Evolutionary conservation across 2,797 vertebrate species (phyloP).

Genomic region (Pangasius djambal): DNA sequence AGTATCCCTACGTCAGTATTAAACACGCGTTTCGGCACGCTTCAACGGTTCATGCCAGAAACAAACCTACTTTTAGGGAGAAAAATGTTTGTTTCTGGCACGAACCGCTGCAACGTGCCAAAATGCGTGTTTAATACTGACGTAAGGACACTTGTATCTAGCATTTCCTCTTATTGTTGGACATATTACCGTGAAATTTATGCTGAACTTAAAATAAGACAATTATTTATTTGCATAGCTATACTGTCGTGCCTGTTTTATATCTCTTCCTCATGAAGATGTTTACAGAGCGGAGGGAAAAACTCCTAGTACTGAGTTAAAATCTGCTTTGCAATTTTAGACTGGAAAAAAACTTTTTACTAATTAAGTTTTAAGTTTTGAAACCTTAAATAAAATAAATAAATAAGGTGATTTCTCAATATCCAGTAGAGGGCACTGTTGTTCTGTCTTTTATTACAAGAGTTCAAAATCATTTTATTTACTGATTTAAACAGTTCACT

Average conservation of each 20-base stretch:
- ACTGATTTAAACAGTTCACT: background rate
- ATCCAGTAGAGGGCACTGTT: conserved; percentile 62
- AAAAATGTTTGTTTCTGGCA: background rate
- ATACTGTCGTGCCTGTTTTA: background rate
- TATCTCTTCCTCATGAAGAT: background rate
- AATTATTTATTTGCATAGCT: background rate
- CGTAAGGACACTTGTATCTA: too few species aligned
- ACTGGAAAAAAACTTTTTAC: background rate
- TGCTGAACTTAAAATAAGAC: background rate
- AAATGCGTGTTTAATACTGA: too few species aligned
- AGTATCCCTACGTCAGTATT: background rate
- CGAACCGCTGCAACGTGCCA: too few species aligned
- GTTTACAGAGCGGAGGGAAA: background rate
- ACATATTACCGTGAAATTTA: background rate
- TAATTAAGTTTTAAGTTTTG: too few species aligned
- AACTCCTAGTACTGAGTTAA: too few species aligned
- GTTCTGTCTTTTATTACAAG: background rate
- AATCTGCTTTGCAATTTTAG: background rate
- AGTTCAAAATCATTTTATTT: background rate
- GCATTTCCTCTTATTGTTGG: background rate
- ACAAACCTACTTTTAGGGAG: background rate
- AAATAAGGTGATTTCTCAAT: background rate
- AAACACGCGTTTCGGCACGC: background rate
- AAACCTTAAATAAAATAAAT: background rate
- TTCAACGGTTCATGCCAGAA: background rate